Evolutionary conservation across 2,888 invertebrate genomes (phyloP).

Genomic region (Drosophila gaucha): DNA sequence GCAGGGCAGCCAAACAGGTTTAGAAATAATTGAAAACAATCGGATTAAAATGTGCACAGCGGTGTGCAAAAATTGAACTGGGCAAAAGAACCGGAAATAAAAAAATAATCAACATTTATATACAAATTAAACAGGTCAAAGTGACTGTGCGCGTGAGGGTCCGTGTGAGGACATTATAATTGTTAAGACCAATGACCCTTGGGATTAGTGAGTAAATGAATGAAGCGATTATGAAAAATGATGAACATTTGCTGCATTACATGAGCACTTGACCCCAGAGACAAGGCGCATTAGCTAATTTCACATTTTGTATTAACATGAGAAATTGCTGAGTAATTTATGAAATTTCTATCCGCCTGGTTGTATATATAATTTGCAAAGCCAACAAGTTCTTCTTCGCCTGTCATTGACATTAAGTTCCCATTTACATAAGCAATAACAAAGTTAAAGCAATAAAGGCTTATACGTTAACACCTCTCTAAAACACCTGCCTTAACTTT

Average conservation of each 20-base stretch:
- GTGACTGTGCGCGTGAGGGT: not conserved
- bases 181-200: conserved; percentile 30
- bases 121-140: conserved; percentile 33
- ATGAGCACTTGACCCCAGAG: conserved; percentile 11
- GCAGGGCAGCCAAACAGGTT: conserved; percentile 42
- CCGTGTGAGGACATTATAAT: conserved; percentile 1
- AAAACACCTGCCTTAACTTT: conserved; percentile 21
- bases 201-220: conserved; percentile 23
- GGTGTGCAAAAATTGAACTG: conserved; percentile 36
- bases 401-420: conserved; percentile 3
- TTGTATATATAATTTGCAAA: conserved; percentile 27
- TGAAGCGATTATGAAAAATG: conserved; percentile 25
- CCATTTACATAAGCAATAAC: conserved; percentile 65
- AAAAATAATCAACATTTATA: conserved; percentile 45
- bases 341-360: conserved; percentile 11
- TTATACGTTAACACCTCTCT: conserved; percentile 57
- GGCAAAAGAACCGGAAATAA: conserved; percentile 35
- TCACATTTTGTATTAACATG: conserved; percentile 13
- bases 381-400: conserved; percentile 1
- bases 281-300: conserved; percentile 18
- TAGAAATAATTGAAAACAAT: conserved; percentile 72
- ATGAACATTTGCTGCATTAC: conserved; percentile 8
- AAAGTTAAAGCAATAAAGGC: conserved; percentile 61
- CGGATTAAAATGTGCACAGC: conserved; percentile 66
- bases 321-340: conserved; percentile 36